Percentiles rank a stretch among this genome's conserved stretches.
Conservation (phyloP, 2,888 invertebrate species). For the Luffia ferchaultella region DNA sequence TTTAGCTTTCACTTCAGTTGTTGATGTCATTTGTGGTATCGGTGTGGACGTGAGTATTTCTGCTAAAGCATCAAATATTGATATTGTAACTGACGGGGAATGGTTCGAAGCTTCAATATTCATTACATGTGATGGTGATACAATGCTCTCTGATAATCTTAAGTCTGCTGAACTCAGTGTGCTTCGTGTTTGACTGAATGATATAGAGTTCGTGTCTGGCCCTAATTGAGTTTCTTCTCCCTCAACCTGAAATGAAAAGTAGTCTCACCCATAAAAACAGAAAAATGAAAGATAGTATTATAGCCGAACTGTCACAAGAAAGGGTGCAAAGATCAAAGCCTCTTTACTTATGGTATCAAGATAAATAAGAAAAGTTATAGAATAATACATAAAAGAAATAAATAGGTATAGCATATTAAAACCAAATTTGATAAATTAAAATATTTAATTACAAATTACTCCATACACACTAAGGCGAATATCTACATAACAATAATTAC, state of each 20-base stretch:
- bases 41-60: conserved; percentile 65
- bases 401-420: too few relatives aligned
- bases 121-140: conserved; percentile 53
- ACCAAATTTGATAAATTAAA: conserved; percentile 29
- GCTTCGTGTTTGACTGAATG: conserved; percentile 57
- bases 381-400: too few relatives aligned
- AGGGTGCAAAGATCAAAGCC: conserved; percentile 48
- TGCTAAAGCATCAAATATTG: conserved; percentile 67
- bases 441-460: conserved; percentile 4
- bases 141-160: conserved; percentile 54
- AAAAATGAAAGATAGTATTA: conserved; percentile 27
- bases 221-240: conserved; percentile 63
- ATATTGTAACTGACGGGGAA: conserved; percentile 65
- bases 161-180: conserved; percentile 56
- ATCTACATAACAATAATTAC: neutral
- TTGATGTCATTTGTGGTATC: conserved; percentile 47
- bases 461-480: too few relatives aligned
- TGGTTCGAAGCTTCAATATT: conserved; percentile 65
- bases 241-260: conserved; percentile 66
- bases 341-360: conserved; percentile 42
- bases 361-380: conserved; percentile 16
- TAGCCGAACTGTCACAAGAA: neutral
- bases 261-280: conserved; percentile 61
- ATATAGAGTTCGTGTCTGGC: conserved; percentile 57
- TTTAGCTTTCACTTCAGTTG: conserved; percentile 46